Conservation (phyloP, 37 sponge, comb jelly and placozoan species). For the Oopsacas minuta region DNA sequence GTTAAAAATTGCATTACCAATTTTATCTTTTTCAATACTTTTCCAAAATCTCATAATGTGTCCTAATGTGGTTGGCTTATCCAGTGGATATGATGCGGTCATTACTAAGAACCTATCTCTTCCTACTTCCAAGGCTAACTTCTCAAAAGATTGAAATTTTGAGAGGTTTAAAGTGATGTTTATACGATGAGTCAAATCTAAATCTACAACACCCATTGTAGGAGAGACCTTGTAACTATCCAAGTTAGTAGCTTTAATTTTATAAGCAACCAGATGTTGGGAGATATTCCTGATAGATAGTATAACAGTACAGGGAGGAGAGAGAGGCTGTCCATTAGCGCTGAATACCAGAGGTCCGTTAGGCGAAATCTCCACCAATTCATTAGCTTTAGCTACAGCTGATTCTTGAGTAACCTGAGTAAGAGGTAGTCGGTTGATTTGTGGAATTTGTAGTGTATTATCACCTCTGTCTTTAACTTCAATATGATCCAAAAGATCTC, state of each 20-base stretch:
- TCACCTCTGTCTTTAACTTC: not conserved
- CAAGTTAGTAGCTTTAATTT: not conserved
- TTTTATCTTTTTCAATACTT: not conserved
- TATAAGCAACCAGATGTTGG: not conserved
- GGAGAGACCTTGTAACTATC: not conserved
- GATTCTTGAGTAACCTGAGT: not conserved
- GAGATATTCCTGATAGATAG: not conserved
- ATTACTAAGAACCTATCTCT: conserved; percentile 12
- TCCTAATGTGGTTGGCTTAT: not conserved
- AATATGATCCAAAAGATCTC: not conserved
- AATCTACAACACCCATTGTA: not conserved
- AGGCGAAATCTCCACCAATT: not conserved
- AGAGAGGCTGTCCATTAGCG: not conserved
- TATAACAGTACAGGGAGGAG: not conserved
- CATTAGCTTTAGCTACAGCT: not conserved
- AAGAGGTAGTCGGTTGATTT: not conserved
- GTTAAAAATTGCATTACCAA: not conserved
- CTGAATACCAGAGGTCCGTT: not conserved
- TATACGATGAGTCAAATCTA: not conserved
- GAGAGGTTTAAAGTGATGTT: not conserved
- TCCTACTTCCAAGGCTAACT: not conserved
- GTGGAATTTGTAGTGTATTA: not conserved
- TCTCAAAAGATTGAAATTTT: not conserved
- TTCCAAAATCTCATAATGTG: not conserved
- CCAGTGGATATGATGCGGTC: not conserved